A percentile compares a stretch with the other conserved stretches of the same genome.
phyloP scores from a whole-genome alignment of 1,140 invertebrate species.

The Sinella curviseta region DNA sequence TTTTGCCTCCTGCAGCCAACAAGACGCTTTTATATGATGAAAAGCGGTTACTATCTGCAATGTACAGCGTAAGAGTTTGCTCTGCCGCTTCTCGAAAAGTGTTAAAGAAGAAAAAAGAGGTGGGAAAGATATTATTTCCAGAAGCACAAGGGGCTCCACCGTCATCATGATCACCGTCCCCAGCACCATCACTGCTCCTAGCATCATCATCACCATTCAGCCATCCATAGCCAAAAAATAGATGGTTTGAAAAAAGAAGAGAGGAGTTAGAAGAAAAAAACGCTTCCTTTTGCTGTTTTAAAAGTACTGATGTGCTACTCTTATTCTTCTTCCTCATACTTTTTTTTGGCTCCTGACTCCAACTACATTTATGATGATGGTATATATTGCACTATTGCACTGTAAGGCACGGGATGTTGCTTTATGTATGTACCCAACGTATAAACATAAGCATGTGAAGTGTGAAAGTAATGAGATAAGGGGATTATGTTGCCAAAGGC shows the following conservation, averaged over 20 bases:
- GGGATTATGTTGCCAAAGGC: slow-evolving; percentile 18
- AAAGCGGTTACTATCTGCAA: not conserved
- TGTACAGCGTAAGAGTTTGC: too few relatives aligned
- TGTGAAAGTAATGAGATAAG: slow-evolving; percentile 43
- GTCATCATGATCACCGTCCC: not conserved
- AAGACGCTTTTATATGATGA: too few relatives aligned
- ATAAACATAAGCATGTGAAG: slow-evolving; percentile 17
- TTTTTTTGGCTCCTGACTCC: slow-evolving; percentile 13
- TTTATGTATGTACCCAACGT: not conserved
- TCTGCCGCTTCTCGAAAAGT: not conserved
- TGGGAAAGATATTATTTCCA: not conserved
- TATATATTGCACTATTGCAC: too few relatives aligned
- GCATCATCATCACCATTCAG: too few relatives aligned
- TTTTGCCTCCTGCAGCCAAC: too few relatives aligned
- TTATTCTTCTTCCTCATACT: too few relatives aligned
- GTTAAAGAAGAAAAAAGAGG: not conserved
- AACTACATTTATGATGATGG: too few relatives aligned
- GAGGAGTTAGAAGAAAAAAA: too few relatives aligned
- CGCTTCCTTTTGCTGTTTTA: too few relatives aligned
- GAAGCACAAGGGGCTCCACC: not conserved
- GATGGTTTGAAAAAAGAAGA: not conserved
- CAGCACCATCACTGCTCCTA: too few relatives aligned
- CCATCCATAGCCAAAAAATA: not conserved
- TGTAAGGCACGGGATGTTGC: too few relatives aligned
- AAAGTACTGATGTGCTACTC: too few relatives aligned